These are phyloP conservation scores for Cottoperca gobio DNA, from an alignment of 2,797 vertebrate species.

Conservation along the genomic window DNA sequence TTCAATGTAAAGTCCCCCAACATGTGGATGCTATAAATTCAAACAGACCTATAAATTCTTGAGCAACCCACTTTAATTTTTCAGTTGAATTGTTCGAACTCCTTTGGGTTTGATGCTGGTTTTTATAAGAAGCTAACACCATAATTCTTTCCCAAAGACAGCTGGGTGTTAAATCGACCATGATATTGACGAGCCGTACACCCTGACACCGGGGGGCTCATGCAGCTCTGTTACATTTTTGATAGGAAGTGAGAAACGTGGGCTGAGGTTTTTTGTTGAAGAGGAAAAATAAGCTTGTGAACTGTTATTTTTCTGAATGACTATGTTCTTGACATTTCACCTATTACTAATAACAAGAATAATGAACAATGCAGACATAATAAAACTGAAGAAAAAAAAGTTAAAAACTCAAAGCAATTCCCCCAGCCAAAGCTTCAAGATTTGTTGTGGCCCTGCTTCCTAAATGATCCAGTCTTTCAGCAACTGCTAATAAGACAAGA, in stretches of 20 bases:
- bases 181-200: constrained; percentile 39
- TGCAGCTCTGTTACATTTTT: constrained; percentile 24
- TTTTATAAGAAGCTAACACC: constrained; percentile 56
- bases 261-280: neutral
- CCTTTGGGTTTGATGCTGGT: constrained; percentile 52
- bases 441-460: constrained; percentile 46
- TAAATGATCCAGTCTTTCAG: constrained; percentile 67
- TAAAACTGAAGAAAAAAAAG: constrained; percentile 17
- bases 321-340: neutral
- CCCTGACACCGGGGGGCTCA: constrained; percentile 12
- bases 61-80: constrained; percentile 48
- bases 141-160: constrained; percentile 58
- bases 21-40: constrained; percentile 77
- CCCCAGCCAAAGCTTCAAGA: constrained; percentile 16
- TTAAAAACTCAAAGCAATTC: constrained; percentile 37
- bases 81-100: constrained; percentile 37
- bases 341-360: constrained; percentile 15
- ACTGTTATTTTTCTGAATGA: constrained; percentile 34
- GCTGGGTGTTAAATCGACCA: constrained; percentile 52
- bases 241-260: constrained; percentile 6
- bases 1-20: constrained; percentile 49
- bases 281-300: neutral
- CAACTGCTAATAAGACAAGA: constrained; percentile 70
- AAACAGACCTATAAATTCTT: constrained; percentile 71
- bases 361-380: neutral